Base-by-base conservation (phyloP, 1,140 invertebrate species). In the Holcopasites calliopsidis region DNA sequence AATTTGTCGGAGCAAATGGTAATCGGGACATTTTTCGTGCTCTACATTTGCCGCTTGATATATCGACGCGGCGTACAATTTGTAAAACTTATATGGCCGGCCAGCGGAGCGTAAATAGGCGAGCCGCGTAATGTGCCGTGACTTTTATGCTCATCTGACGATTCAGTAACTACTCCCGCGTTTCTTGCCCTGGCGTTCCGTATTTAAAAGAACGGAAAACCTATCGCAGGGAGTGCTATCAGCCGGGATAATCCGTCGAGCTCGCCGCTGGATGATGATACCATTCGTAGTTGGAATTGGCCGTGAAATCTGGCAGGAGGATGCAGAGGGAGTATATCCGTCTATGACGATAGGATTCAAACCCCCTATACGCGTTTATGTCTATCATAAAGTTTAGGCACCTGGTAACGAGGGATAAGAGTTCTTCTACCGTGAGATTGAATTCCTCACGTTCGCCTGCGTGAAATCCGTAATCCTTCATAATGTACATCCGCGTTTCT, bases 301-400 rank as follows among this genome's bases (percentile, higher is more conserved):
- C 69, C 80, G 52, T 60, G 75, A 74, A 81, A 64, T 50, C 31
- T 23, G 44, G 26, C 40, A 47, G 31, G 31, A 33, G 70, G 31
- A n/a, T n/a, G n/a, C n/a, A 11, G 38, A 72, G 10, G 8, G n/a
- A 31, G 23, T 64, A 60, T 31, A 57, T 76, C 54, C 55, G 33
- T 49, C 49, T 16, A 21, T 18, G 38, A 28, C 62, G 72, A 81
- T 71, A 76, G 42, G 18, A 65, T 74, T 60, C 31, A 18, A 16
- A n/a, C n/a, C 23, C 65, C 66, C 55, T 70, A 47, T 61, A 64
- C 73, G 60, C 31, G 60, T 80, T 81, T 81, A 81, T 31, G 68
- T 54, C 62, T 1, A 13, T 38, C 72, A 23, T 81, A 81, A 76
- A 81, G 65, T 80, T 81, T 80, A 74, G 74, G 40, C 66, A 70